Base-by-base conservation (phyloP, 2,888 invertebrate genomes). In the Cantharis nigra region DNA sequence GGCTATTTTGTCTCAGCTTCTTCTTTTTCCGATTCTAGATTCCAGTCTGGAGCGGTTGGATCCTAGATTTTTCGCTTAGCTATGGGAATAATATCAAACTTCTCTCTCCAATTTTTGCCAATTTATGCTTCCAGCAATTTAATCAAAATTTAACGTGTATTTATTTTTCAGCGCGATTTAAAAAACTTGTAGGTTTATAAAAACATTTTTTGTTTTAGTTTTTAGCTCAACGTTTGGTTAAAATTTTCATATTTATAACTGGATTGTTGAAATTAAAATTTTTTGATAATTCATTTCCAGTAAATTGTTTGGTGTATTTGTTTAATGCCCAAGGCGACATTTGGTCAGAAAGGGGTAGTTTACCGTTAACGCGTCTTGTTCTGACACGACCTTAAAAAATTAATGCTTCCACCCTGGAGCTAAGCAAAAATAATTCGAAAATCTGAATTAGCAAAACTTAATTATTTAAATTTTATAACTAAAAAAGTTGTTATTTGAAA, bases 241-340 rank as follows among this genome's bases (percentile, higher is more conserved):
- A 49, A 49, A 49, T 49, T 49, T 9, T 49, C n/a, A 49, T 49
- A 49, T 49, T 49, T 49, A n/a, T 49, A 49, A 49, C 49, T 49
- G 49, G 49, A n/a, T n/a, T 49, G 49, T 49, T n/a, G 49, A 49
- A 49, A 49, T 49, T 49, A 49, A 49, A n/a, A 49, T n/a, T 67
- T 83, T 84, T 85, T 83, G 82, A 84, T 84, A 83, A 84, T 83
- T 81, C 79, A 82, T 83, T 83, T 83, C 83, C 82, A 81, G 78
- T 83, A 82, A 83, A 84, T 83, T 84, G 82, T 83, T 84, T 82
- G 80, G 80, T 81, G 80, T 81, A 82, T 82, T 79, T 79, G 74
- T 71, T 76, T 69, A 77, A 76, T 80, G 81, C 80, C 77, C 33
- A 67, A 76, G 77, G 81, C 78, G 82, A 80, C 81, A 79, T 78